phyloP scores from a whole-genome alignment of 2,113 vertebrate species.

The Tachycineta bicolor region DNA sequence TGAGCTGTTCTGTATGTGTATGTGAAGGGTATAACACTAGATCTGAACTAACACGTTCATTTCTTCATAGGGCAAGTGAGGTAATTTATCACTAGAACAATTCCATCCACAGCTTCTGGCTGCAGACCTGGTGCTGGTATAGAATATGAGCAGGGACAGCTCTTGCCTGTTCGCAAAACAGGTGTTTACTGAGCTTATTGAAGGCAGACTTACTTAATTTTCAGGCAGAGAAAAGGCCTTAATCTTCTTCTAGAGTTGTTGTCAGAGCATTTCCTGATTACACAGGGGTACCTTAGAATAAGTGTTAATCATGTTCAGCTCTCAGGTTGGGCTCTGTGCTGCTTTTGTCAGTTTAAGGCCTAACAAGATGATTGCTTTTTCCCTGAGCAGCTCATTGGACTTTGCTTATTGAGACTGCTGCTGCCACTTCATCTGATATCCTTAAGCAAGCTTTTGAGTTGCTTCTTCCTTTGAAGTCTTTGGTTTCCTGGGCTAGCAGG shows the following conservation, averaged over 20 bases:
- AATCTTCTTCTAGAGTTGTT: neutral
- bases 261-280: constrained; percentile 31
- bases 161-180: neutral
- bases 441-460: neutral
- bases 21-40: neutral
- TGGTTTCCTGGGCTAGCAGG: neutral
- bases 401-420: neutral
- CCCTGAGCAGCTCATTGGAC: neutral
- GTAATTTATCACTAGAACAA: neutral
- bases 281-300: neutral
- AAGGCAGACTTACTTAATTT: neutral
- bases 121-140: neutral
- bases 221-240: neutral
- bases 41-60: neutral
- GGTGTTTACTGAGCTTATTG: neutral
- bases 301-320: constrained; percentile 25
- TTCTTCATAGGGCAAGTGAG: neutral
- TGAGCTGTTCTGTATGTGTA: accelerated
- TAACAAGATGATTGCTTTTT: constrained; percentile 39
- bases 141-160: neutral
- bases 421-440: neutral
- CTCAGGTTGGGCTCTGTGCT: neutral
- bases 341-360: constrained; percentile 37
- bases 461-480: neutral
- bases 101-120: neutral